Evolutionary conservation across 2,113 vertebrate genomes (phyloP).

Genomic region (Tragulus kanchil): DNA sequence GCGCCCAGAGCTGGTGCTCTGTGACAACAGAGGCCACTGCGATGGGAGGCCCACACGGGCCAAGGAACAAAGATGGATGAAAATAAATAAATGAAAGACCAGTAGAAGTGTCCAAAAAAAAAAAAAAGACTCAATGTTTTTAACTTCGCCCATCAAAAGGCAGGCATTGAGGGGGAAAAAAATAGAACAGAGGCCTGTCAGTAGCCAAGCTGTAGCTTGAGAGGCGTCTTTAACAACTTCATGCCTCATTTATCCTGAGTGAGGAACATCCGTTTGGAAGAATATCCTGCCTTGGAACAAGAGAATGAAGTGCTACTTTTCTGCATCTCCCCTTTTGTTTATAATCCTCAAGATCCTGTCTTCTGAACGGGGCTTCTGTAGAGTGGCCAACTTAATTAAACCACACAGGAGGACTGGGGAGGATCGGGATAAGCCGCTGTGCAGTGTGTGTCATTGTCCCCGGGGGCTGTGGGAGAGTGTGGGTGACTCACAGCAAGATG

Average conservation of each 20-base stretch:
- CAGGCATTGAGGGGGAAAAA: neutral
- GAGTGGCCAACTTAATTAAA: constrained; percentile 44
- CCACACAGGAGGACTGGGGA: neutral
- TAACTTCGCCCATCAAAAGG: neutral
- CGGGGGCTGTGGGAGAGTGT: neutral
- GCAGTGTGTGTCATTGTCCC: neutral
- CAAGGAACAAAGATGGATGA: too few relatives aligned
- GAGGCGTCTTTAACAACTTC: neutral
- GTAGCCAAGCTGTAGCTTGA: neutral
- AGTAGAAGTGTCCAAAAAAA: too few relatives aligned
- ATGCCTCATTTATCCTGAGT: neutral
- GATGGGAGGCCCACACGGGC: too few relatives aligned
- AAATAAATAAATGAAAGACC: too few relatives aligned
- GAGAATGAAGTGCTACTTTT: neutral
- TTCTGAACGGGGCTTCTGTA: neutral
- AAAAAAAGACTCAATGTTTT: neutral
- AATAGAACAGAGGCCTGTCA: neutral
- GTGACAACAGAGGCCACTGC: too few relatives aligned
- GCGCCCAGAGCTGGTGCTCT: too few relatives aligned
- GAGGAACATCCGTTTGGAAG: neutral
- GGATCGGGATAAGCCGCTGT: neutral
- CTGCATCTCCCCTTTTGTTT: neutral
- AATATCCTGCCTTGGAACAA: neutral
- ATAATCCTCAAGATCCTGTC: neutral
- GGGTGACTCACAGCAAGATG: neutral